Conservation (phyloP, 2,888 invertebrate species). For the Venustoraphidia nigricollis region DNA sequence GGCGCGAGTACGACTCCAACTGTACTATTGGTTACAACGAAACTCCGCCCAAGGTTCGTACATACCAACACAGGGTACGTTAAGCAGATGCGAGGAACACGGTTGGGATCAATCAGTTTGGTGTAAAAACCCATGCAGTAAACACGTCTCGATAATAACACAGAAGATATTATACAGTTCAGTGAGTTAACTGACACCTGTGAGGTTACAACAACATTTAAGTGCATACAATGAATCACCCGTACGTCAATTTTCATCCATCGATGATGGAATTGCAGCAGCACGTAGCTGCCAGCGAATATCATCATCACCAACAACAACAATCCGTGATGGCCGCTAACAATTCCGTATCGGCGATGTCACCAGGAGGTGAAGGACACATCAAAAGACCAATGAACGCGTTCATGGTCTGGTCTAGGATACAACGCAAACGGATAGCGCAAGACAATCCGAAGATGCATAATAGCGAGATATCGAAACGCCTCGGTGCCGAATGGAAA, state of each 20-base stretch:
- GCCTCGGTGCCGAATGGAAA: slow-evolving; percentile 90
- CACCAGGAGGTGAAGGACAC: slow-evolving; percentile 50
- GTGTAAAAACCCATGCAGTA: too few relatives aligned
- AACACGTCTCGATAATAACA: too few relatives aligned
- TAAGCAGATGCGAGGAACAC: too few relatives aligned
- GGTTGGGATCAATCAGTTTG: too few relatives aligned
- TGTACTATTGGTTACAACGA: too few relatives aligned
- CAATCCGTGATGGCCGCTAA: background rate
- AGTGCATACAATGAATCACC: slow-evolving; percentile 3
- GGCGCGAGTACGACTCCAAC: too few relatives aligned
- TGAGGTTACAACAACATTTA: too few relatives aligned
- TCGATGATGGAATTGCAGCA: slow-evolving; percentile 6
- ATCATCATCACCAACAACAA: slow-evolving; percentile 1
- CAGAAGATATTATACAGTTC: too few relatives aligned
- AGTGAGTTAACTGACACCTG: too few relatives aligned
- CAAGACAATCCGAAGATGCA: slow-evolving; percentile 90
- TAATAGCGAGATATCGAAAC: slow-evolving; percentile 79
- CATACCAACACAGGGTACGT: too few relatives aligned
- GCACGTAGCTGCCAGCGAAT: slow-evolving; percentile 1
- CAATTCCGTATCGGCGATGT: slow-evolving; percentile 19
- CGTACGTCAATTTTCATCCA: slow-evolving; percentile 1
- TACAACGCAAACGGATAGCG: slow-evolving; percentile 82
- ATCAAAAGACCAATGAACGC: slow-evolving; percentile 97
- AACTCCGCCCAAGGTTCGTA: too few relatives aligned
- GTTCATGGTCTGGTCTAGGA: slow-evolving; percentile 93